Evolutionary conservation across 2,888 invertebrate species (phyloP), one percentile per base, ranked within the genome.

Genomic region (Pristionchus exspectatus): DNA sequence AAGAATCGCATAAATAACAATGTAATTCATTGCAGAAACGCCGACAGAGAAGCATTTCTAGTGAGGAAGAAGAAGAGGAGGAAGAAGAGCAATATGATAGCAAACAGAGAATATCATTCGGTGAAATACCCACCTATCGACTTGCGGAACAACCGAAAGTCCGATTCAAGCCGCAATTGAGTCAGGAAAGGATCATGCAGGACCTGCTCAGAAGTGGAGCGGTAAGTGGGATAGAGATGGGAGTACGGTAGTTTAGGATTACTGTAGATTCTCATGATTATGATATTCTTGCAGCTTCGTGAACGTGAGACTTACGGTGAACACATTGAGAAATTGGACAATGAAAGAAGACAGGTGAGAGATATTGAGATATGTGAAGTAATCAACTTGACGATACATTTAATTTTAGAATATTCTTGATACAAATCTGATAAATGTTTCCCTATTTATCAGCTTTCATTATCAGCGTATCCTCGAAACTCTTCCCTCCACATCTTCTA

Each of bases 121-220:
- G 72, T 33, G 27, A 33, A 18, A 30, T 72, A 16, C 72, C 30
- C 5, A 12, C 2, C 14, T 30, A 72, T 72, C 72, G 72, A 33
- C 21, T 72, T 9, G 72, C 72, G 3, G 72, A 18, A 12, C 72
- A 30, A 27, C 72, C 72, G 4, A 24, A 84, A 27, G 27, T 16
- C 27, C 33, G 54, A 12, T 10, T 59, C 56, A 54, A 56, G 44
- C 84, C 56, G 1, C 30, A 59, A 18, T 21, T 54, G 84, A 30
- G 84, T 56, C 21, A 59, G 21, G 56, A 59, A 9, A 21, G 77
- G 50, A 38, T 77, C 10, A 33, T 77, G 33, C 21, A 12, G n/a
- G 77, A 77, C 50, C 44, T 77, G 50, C 9, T 30, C 44, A 77
- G 44, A 33, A 77, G 77, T 44, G 77, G 77, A 38, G 77, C 77